Base-by-base conservation (phyloP, 2,113 vertebrate species). In the Cheilinus undulatus region DNA sequence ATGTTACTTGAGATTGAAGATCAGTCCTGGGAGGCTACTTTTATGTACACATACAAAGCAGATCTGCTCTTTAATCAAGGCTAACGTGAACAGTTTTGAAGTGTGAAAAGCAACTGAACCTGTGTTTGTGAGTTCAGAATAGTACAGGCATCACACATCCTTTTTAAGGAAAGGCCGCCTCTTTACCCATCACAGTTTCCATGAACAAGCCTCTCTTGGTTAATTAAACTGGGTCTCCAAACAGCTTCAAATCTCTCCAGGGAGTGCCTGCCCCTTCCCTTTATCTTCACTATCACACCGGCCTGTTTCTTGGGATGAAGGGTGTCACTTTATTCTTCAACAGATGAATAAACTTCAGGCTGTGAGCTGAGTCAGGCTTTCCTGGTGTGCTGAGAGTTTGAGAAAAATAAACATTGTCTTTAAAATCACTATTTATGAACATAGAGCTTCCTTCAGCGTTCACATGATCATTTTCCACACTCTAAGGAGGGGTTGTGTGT, bases 171-270 rank as follows among this genome's bases (percentile, higher is more conserved):
- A 75, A 85, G 69, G 70, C 76, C 53, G 30, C 53, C 86, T 78
- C 78, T 79, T 76, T 87, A 78, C 77, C 40, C 76, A 81, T 78
- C 89, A 69, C 70, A 85, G 81, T 93, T 93, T 92, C 92, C 91
- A 91, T 85, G 83, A 88, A 82, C 71, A 89, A 86, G 76, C 91
- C 93, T 92, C 92, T 91, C 84, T 90, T 92, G 93, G 92, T 89
- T 94, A 94, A 94, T 94, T 94, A 94, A 91, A 86, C 76, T 52
- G 23, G 70, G 69, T 87, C 89, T 89, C 89, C 78, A 69, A 82
- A 88, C 90, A 86, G 83, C 85, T 73, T 77, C 51, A 48, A 80
- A 68, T 64, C 79, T 87, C 92, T 89, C 89, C 57, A 8, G 88
- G 87, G 93, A 83, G 24, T 58, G 66, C 64, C 67, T 69, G 73